These are phyloP conservation scores for Standfussiana lucernea DNA, from an alignment of 2,888 invertebrate species.

Conservation along the genomic window DNA sequence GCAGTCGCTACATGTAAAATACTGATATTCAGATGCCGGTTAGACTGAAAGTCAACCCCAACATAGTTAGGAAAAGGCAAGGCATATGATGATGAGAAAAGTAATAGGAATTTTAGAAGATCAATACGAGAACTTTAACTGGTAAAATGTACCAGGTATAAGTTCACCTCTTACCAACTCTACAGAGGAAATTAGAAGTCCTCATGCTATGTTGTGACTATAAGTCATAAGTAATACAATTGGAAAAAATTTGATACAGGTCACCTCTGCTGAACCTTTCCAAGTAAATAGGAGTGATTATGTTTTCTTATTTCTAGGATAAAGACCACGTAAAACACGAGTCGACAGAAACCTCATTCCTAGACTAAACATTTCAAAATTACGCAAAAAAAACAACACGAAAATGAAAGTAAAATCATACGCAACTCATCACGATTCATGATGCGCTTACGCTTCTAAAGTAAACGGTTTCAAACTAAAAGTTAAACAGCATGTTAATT, in stretches of 20 bases:
- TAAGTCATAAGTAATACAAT: background rate
- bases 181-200: background rate
- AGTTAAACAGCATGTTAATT: conserved; percentile 50
- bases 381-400: conserved; percentile 16
- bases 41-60: background rate
- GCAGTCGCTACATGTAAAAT: background rate
- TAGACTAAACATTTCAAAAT: background rate
- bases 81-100: background rate
- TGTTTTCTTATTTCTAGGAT: background rate
- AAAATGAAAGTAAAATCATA: conserved; percentile 36
- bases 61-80: background rate
- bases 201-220: background rate
- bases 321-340: background rate
- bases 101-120: background rate
- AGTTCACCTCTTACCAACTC: background rate
- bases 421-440: conserved; percentile 44
- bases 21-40: background rate
- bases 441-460: conserved; percentile 34
- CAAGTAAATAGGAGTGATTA: background rate
- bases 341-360: background rate
- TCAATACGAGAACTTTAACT: background rate
- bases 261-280: background rate
- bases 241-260: background rate
- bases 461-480: conserved; percentile 38
- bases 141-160: background rate